Base-by-base conservation (phyloP, 2,113 vertebrate genomes). In the Epinephelus cyanopodus region DNA sequence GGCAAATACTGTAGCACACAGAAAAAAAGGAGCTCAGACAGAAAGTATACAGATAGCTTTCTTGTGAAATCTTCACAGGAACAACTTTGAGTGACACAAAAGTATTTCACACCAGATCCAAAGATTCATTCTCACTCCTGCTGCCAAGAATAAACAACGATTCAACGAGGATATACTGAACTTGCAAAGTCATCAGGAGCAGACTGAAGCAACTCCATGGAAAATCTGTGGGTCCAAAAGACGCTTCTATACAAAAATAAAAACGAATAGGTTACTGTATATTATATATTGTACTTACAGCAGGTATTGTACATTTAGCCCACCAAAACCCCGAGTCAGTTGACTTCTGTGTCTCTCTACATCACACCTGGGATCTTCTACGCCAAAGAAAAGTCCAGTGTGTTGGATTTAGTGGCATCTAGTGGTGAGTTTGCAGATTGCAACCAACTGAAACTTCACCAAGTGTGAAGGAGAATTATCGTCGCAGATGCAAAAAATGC, bases 81-180 rank as follows among this genome's bases (percentile, higher is more conserved):
- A n/a, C 39, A 62, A 52, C 9, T 58, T 21, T 74, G 25, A 60
- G 13, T 33, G 14, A 45, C 11, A n/a, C 42, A 25, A 29, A 48
- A 48, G 62, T 54, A 29, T 66, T 69, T 61, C 60, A 74, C 60
- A 74, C 63, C 65, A 65, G 62, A 50, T 27, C 60, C 47, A 33
- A 3, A 25, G 39, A 57, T 18, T 47, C 18, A 9, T 69, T 42
- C 14, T 42, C 60, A 25, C 47, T 17, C 39, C 29, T 25, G 14
- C 60, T 39, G 19, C 19, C 58, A 63, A 42, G 27, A 39, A 13
- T 39, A 56, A n/a, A 56, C 53, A 5, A 50, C 4, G 6, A 50
- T 17, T 5, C 17, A 14, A 50, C 27, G 1, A 50, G 19, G 33
- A n/a, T 21, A 29, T 27, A 48, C 47, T 45, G 42, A 45, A 71